phyloP scores from a whole-genome alignment of 2,113 vertebrate species.

The Dendrocopos noguchii region DNA sequence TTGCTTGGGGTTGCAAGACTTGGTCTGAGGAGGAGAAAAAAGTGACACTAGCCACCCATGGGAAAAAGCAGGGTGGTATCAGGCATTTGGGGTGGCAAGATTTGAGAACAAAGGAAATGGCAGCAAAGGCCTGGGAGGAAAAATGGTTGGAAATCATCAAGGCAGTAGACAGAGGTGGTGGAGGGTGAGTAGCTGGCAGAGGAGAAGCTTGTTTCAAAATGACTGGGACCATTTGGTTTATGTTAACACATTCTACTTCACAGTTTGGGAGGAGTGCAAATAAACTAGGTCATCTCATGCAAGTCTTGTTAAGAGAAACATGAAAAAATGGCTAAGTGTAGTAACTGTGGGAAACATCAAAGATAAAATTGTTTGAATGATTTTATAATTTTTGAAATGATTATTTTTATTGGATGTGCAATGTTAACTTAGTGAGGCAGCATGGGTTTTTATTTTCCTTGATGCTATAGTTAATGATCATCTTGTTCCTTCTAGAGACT shows the following conservation, averaged over 20 bases:
- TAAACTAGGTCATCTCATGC: slow-evolving; percentile 62
- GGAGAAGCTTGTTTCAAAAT: slow-evolving; percentile 49
- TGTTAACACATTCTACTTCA: slow-evolving; percentile 66
- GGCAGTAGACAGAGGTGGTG: slow-evolving; percentile 48
- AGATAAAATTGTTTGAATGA: slow-evolving; percentile 30
- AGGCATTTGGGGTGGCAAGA: neutral
- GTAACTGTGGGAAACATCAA: neutral
- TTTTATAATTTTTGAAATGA: slow-evolving; percentile 1
- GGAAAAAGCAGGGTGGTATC: neutral
- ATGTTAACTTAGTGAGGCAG: slow-evolving; percentile 11
- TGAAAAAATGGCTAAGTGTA: slow-evolving; percentile 36
- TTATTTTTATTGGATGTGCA: slow-evolving; percentile 48
- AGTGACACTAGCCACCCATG: neutral
- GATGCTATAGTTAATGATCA: slow-evolving; percentile 1
- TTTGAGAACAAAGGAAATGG: neutral
- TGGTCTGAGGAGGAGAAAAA: neutral
- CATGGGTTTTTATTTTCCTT: slow-evolving; percentile 26
- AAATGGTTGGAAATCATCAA: slow-evolving; percentile 34
- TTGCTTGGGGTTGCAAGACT: neutral
- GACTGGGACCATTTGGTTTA: slow-evolving; percentile 62
- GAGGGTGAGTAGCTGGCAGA: slow-evolving; percentile 46
- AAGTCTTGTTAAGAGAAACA: slow-evolving; percentile 59
- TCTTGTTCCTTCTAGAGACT: slow-evolving; percentile 27
- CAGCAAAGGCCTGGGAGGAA: neutral
- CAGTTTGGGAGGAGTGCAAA: slow-evolving; percentile 61